Evolutionary conservation across 2,113 vertebrate species (phyloP).

Genomic region (Nothoprocta perdicaria): DNA sequence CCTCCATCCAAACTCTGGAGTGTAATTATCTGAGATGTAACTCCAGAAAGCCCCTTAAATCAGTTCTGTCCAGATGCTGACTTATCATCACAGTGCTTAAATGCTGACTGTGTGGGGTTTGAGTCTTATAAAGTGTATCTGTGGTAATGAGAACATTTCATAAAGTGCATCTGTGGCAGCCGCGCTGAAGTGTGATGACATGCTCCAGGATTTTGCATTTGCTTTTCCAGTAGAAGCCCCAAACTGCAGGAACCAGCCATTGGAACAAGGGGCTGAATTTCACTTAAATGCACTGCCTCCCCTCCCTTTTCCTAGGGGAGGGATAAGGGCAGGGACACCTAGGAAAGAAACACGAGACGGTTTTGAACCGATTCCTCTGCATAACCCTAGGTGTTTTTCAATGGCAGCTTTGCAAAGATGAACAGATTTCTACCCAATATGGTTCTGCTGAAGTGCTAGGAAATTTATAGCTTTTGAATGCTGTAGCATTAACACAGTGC

Average conservation of each 20-base stretch:
- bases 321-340: background rate
- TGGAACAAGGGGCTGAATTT: background rate
- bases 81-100: background rate
- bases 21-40: background rate
- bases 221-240: background rate
- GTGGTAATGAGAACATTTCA: background rate
- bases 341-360: background rate
- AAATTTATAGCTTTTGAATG: conserved; percentile 74
- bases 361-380: background rate
- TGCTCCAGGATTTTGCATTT: background rate
- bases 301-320: background rate
- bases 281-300: background rate
- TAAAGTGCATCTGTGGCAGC: background rate
- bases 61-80: background rate
- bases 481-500: conserved; percentile 71
- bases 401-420: conserved; percentile 4
- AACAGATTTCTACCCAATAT: conserved; percentile 35
- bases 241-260: background rate
- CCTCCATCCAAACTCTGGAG: background rate
- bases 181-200: background rate
- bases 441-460: conserved; percentile 1
- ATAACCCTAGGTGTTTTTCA: background rate
- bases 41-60: background rate
- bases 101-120: background rate
- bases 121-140: background rate